Conservation (phyloP, 2,888 invertebrate species). For the Cylloceria caligata region DNA sequence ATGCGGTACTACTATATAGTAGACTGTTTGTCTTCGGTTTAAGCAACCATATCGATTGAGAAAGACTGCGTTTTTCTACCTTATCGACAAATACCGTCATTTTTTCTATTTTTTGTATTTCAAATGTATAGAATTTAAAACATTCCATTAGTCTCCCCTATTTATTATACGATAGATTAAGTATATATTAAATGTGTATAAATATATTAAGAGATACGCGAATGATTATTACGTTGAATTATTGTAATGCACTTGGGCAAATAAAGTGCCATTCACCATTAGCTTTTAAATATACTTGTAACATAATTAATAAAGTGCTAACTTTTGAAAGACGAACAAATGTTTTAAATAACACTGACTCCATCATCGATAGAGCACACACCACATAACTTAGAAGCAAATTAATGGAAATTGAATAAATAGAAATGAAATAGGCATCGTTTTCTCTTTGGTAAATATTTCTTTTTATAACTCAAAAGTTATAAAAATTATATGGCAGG, state of each 20-base stretch:
- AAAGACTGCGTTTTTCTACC: constrained; percentile 75
- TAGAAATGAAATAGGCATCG: no score
- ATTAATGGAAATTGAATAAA: no score
- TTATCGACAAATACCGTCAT: constrained; percentile 63
- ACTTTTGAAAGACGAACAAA: constrained; percentile 48
- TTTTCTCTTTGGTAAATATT: no score
- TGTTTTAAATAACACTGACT: background rate
- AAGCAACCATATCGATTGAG: constrained; percentile 68
- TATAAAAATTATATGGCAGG: background rate
- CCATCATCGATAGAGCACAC: no score
- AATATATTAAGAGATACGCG: constrained; percentile 36
- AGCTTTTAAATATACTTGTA: constrained; percentile 55
- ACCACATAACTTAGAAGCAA: no score
- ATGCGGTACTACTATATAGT: constrained; percentile 18
- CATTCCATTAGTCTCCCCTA: constrained; percentile 75
- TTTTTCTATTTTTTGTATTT: constrained; percentile 75
- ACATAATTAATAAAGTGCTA: constrained; percentile 62
- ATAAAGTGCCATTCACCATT: constrained; percentile 35
- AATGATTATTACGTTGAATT: constrained; percentile 31
- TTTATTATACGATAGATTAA: constrained; percentile 60
- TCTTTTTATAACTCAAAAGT: background rate
- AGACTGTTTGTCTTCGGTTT: constrained; percentile 47
- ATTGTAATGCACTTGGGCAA: constrained; percentile 48
- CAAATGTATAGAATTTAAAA: constrained; percentile 68
- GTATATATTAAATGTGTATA: constrained; percentile 64